Base-by-base conservation (phyloP, 30 jellyfish, hydroid and myxozoan genomes). In the Aurelia sp. region DNA sequence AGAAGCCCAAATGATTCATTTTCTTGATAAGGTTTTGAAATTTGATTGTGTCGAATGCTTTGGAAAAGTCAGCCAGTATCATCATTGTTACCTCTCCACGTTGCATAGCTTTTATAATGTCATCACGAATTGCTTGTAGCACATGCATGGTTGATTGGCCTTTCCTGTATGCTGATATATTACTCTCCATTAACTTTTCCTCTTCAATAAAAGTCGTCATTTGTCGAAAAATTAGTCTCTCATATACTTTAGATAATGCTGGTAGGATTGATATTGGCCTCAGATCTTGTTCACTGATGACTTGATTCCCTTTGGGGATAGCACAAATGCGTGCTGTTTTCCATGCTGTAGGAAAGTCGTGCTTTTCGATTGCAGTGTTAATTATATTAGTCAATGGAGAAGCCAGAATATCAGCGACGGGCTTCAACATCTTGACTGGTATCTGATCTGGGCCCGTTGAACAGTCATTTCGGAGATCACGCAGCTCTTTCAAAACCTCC, bases 371-470 rank as follows among this genome's bases (percentile, higher is more conserved):
- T 51, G 59, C 65, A 23, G 81, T 31, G 84, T 74, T 74, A n/a
- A 74, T 64, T 12, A 74, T 65, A 44, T 37, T 9, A 62, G 84
- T 17, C 13, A 86, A 48, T 74, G 91, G 90, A 1, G 85, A 86
- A 50, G 67, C 95, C 55, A 86, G 63, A 48, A 23, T 20, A 21
- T 76, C 90, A 19, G 85, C 91, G 16, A 74, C 85, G 53, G 84
- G 75, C 48, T 64, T 86, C 23, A 75, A 1, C 72, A 86, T 20
- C 63, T 86, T 86, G 81, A 73, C 82, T 52, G 89, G 89, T 37
- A 66, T 50, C 79, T 77, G 88, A 77, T 61, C 79, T 58, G 88
- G 88, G 44, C 93, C 93, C 30, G 93, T 73, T 70, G 89, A 71
- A 37, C 73, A 63, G 58, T 65, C 81, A 41, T 20, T 79, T 76